Conservation (phyloP, 2,888 invertebrate species). For the Myopa tessellatipennis region DNA sequence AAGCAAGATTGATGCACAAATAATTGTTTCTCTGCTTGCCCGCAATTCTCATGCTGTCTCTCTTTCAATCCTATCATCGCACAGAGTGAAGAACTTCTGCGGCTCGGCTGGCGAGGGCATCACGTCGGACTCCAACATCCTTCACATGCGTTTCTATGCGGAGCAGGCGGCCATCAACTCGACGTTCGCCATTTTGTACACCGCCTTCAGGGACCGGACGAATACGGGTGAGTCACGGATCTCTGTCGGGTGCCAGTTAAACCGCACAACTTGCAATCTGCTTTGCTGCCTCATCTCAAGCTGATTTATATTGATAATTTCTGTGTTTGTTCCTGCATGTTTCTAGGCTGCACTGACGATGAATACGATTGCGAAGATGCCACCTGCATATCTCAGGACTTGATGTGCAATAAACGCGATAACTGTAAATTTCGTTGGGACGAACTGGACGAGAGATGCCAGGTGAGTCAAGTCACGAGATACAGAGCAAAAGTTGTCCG, state of each 20-base stretch:
- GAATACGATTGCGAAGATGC: constrained; percentile 90
- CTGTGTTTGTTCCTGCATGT: not conserved
- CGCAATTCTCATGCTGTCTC: not conserved
- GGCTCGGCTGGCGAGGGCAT: constrained; percentile 87
- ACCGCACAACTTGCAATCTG: too few species aligned
- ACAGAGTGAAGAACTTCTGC: constrained; percentile 79
- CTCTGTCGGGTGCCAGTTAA: not conserved
- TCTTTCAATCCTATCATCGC: constrained; percentile 31
- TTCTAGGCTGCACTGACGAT: constrained; percentile 59
- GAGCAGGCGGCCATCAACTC: constrained; percentile 74
- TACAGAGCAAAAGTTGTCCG: too few species aligned
- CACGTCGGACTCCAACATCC: constrained; percentile 74
- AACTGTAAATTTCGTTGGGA: constrained; percentile 89
- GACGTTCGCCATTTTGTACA: constrained; percentile 78
- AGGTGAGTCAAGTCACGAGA: constrained; percentile 63
- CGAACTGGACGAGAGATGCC: constrained; percentile 70
- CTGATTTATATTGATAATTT: constrained; percentile 17
- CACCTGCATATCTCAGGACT: constrained; percentile 79
- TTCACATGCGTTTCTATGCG: constrained; percentile 81
- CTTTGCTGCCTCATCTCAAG: not conserved
- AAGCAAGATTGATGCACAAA: constrained; percentile 30
- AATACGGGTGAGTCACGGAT: constrained; percentile 63
- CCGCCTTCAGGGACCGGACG: constrained; percentile 76
- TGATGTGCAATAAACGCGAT: constrained; percentile 79
- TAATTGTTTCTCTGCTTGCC: constrained; percentile 25